Percentiles rank a stretch among this genome's conserved stretches.
Conservation (phyloP, 2,113 vertebrate species). For the Athene noctua region DNA sequence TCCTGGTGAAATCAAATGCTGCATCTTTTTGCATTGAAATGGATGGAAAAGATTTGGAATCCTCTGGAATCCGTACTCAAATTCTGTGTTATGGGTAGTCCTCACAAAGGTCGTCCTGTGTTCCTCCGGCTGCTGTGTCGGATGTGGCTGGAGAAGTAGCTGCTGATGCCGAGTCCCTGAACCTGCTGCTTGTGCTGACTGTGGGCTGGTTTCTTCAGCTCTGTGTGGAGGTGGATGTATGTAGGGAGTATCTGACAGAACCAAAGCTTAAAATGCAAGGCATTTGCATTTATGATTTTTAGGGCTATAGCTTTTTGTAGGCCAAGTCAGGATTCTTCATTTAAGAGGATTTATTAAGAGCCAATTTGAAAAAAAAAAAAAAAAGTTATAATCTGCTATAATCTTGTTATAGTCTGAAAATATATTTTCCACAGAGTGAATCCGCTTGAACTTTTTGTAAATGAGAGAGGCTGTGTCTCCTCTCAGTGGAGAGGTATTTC, state of each 20-base stretch:
- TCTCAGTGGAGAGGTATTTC: neutral
- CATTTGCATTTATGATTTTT: neutral
- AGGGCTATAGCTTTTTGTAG: neutral
- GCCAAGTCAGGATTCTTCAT: neutral
- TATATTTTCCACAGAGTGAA: neutral
- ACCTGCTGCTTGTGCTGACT: neutral
- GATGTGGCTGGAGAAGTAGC: neutral
- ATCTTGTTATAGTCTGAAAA: neutral
- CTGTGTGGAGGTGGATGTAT: neutral
- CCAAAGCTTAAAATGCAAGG: neutral
- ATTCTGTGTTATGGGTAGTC: neutral
- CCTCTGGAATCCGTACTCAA: neutral
- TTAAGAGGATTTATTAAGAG: constrained; percentile 44
- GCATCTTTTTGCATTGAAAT: neutral
- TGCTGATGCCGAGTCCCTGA: neutral
- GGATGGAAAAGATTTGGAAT: neutral
- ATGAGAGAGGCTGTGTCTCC: neutral
- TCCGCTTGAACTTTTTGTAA: neutral
- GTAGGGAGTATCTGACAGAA: neutral
- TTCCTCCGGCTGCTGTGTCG: neutral
- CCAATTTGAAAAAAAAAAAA: neutral
- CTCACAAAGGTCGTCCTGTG: fast-evolving
- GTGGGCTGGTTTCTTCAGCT: neutral
- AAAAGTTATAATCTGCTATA: constrained; percentile 7
- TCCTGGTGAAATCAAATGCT: neutral